These are phyloP conservation scores for Bursaphelenchus okinawaensis DNA, from an alignment of 2,888 invertebrate species.

Conservation along the genomic window DNA sequence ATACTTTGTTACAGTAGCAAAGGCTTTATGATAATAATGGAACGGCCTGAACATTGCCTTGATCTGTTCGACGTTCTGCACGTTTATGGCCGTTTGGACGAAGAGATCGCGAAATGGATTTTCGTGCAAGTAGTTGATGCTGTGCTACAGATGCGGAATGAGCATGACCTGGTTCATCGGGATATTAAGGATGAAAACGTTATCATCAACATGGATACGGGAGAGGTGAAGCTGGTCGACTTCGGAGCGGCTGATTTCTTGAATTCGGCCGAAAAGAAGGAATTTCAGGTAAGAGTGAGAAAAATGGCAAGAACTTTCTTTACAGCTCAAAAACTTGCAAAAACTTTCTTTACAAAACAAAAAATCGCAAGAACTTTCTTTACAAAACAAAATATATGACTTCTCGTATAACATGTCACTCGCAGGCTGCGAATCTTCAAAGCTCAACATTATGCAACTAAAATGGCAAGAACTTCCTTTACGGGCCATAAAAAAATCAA, in stretches of 20 bases:
- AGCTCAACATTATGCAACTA: not conserved
- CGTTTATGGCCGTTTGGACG: constrained; percentile 44
- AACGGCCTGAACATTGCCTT: constrained; percentile 45
- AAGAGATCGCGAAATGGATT: constrained; percentile 42
- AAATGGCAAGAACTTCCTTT: not conserved
- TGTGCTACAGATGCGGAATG: constrained; percentile 41
- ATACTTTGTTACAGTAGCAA: constrained; percentile 37
- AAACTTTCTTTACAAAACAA: too few species aligned
- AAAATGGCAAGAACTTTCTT: too few species aligned
- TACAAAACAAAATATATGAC: too few species aligned
- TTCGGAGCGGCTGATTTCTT: constrained; percentile 50
- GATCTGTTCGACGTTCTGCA: constrained; percentile 52
- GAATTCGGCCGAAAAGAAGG: constrained; percentile 44
- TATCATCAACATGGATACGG: constrained; percentile 49
- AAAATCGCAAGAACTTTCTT: too few species aligned
- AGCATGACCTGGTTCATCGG: constrained; percentile 47
- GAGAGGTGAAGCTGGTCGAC: constrained; percentile 48
- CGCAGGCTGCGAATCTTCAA: too few species aligned
- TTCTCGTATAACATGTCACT: too few species aligned
- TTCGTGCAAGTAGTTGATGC: constrained; percentile 49
- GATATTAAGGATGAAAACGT: constrained; percentile 55
- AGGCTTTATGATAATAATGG: constrained; percentile 53
- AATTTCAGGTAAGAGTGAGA: constrained; percentile 18
- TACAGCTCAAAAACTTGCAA: too few species aligned
- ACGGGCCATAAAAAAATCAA: not conserved